Base-by-base conservation (phyloP, 2,113 vertebrate genomes). In the Ramphastos sulfuratus region DNA sequence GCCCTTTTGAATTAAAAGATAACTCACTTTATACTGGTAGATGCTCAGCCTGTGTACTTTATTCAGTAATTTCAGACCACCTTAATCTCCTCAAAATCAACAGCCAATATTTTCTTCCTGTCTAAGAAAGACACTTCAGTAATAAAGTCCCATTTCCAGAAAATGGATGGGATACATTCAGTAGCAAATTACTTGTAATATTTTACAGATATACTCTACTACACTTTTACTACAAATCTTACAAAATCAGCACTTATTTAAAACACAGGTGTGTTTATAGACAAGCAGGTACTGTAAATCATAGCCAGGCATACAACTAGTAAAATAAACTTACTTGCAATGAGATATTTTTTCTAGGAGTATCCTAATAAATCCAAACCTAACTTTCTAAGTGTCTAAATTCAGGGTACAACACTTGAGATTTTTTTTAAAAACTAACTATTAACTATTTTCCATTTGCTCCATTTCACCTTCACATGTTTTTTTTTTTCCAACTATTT, bases 1-100 rank as follows among this genome's bases (percentile, higher is more conserved):
- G 92, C 23, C 54, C 70, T 90, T 96, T 63, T 78, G 73, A 96
- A 95, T 96, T 87, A 92, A 96, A 95, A 97, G 92, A 96, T 95
- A 92, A 76, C 89, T 90, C 74, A 70, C 67, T 93, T 93, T 91
- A 64, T 82, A 91, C 85, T 95, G 75, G 82, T 61, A 90, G 65
- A 97, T 92, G 65, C 82, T 89, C 64, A 84, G 56, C 48, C 65
- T 93, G 88, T 39, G 58, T 56, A 86, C 79, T 95, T 96, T 94
- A 96, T 85, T 94, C 81, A 63, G 79, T 92, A 92, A 96, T 96
- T 97, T 95, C 75, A 96, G 92, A 93, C 64, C 70, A 90, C 66
- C 84, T 94, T 81, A 92, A 85, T 89, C 65, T 96, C 74, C 91
- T 96, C 90, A 94, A 88, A 94, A 95, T 81, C 82, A 96, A 95